These are phyloP conservation scores for Atta colombica DNA, from an alignment of 1,140 invertebrate genomes.

Conservation along the genomic window DNA sequence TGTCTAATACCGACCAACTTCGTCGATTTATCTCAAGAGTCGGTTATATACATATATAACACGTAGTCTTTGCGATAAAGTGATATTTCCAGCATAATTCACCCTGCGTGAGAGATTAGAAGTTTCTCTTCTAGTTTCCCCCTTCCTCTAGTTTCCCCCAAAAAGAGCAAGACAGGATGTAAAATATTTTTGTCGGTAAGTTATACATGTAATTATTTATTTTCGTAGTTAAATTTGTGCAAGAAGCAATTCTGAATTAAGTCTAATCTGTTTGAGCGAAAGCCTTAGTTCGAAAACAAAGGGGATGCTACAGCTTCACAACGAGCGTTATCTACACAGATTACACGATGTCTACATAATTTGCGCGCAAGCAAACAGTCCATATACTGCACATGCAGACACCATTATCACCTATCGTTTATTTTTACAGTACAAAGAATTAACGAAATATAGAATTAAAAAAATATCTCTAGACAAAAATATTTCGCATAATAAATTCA, in stretches of 20 bases:
- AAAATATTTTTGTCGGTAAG: background rate
- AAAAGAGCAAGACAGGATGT: background rate
- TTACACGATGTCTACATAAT: constrained; percentile 42
- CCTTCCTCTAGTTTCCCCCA: background rate
- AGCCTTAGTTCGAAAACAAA: constrained; percentile 40
- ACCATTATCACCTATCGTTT: background rate
- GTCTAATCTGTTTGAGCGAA: constrained; percentile 46
- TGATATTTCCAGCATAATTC: constrained; percentile 47
- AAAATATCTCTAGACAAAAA: background rate
- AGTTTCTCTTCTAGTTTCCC: constrained; percentile 5
- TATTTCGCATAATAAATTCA: background rate
- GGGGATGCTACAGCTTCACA: background rate
- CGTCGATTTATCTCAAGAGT: constrained; percentile 71
- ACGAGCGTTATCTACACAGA: constrained; percentile 32
- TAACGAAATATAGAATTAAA: background rate
- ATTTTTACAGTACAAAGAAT: background rate
- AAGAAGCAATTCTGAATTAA: constrained; percentile 43
- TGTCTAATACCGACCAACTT: constrained; percentile 72
- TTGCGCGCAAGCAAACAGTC: constrained; percentile 36
- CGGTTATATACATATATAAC: constrained; percentile 21
- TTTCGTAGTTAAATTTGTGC: constrained; percentile 18
- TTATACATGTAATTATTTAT: constrained; percentile 31
- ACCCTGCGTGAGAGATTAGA: background rate
- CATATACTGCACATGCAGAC: background rate
- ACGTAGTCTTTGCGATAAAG: constrained; percentile 39